A percentile compares a stretch with the other conserved stretches of the same genome.
These are phyloP conservation scores for Linnaemya vulpina DNA, from an alignment of 2,888 invertebrate species.

Conservation along the genomic window DNA sequence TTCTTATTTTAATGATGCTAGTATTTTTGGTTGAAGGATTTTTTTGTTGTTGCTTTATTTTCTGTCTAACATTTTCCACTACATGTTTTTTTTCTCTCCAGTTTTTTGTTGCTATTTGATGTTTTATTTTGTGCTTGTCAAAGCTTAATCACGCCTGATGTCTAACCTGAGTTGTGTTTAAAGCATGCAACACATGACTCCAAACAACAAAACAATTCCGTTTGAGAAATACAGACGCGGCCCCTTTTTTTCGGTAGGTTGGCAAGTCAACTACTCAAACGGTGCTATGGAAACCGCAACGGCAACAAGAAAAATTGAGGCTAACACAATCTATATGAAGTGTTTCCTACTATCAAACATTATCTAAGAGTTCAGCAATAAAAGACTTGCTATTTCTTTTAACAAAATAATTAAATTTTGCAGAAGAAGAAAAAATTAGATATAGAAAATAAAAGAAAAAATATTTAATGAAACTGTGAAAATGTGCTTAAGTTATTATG, in stretches of 20 bases:
- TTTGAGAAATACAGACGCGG: constrained; percentile 45
- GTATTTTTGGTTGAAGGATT: constrained; percentile 45
- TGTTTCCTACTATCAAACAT: constrained; percentile 40
- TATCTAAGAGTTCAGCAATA: constrained; percentile 50
- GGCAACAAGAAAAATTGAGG: constrained; percentile 9
- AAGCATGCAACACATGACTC: constrained; percentile 70
- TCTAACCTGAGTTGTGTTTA: constrained; percentile 69
- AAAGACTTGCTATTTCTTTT: constrained; percentile 11
- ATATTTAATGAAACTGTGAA: background rate
- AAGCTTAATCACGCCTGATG: constrained; percentile 72
- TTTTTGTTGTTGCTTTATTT: background rate
- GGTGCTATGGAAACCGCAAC: constrained; percentile 33
- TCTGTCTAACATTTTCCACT: background rate
- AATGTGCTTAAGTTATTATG: background rate
- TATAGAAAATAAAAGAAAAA: no score
- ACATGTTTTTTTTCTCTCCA: constrained; percentile 33
- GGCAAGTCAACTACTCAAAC: constrained; percentile 64
- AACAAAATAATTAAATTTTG: constrained; percentile 68
- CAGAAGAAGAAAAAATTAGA: no score
- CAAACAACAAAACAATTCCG: constrained; percentile 57
- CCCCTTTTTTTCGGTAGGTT: constrained; percentile 65
- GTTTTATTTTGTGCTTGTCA: constrained; percentile 71
- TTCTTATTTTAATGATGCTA: constrained; percentile 37
- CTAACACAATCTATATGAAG: constrained; percentile 57
- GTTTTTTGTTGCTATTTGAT: constrained; percentile 58